phyloP scores from a whole-genome alignment of 1,140 invertebrate genomes.

The Armadillidium nasatum region DNA sequence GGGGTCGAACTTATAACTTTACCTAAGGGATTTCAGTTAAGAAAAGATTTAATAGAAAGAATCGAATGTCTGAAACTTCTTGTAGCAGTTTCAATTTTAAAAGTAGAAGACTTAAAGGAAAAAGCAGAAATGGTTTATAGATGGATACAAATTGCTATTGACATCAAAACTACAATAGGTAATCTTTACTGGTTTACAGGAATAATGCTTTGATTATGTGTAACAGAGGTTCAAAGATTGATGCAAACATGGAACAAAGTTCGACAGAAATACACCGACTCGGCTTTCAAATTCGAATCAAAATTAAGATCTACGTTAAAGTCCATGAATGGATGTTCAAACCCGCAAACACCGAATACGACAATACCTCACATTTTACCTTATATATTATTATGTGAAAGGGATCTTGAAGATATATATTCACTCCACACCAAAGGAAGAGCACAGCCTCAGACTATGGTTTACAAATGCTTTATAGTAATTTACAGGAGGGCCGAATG shows the following conservation, averaged over 20 bases:
- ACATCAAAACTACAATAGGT: constrained; percentile 81
- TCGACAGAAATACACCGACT: constrained; percentile 76
- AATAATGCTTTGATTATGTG: constrained; percentile 72
- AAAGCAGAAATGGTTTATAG: constrained; percentile 78
- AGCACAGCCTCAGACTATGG: constrained; percentile 55
- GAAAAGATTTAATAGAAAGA: constrained; percentile 79
- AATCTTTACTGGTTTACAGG: constrained; percentile 86
- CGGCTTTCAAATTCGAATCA: constrained; percentile 85
- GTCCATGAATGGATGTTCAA: constrained; percentile 80
- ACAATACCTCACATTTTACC: constrained; percentile 56
- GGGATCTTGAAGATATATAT: constrained; percentile 50
- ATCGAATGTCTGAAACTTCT: constrained; percentile 79
- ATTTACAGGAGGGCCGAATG: constrained; percentile 48
- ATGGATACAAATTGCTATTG: constrained; percentile 88
- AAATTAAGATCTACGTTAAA: constrained; percentile 76
- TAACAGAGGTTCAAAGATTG: constrained; percentile 65
- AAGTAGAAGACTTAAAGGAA: constrained; percentile 66
- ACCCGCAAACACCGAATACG: constrained; percentile 84
- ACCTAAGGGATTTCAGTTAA: constrained; percentile 73
- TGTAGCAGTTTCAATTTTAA: constrained; percentile 80
- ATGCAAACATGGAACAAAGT: constrained; percentile 76
- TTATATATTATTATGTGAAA: constrained; percentile 62
- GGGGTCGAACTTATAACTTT: constrained; percentile 77
- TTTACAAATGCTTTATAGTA: constrained; percentile 49
- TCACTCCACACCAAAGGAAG: constrained; percentile 34